Percentiles rank a stretch among this genome's conserved stretches.
These are phyloP conservation scores for Rattus rattus DNA, from an alignment of 2,113 vertebrate genomes.

Conservation along the genomic window DNA sequence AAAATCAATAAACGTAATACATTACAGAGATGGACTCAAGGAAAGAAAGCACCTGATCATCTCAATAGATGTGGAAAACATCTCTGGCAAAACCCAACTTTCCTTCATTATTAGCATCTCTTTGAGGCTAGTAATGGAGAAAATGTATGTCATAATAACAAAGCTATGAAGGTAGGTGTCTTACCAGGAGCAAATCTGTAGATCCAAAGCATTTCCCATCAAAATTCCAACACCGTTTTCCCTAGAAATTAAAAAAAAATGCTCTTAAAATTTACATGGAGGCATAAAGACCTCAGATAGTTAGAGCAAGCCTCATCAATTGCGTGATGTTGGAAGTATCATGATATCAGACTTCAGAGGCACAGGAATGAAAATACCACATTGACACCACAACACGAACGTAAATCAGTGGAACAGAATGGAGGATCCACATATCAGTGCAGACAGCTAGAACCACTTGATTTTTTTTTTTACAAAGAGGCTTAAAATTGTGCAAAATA, in stretches of 20 bases:
- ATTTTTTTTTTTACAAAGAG: background rate
- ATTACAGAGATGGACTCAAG: background rate
- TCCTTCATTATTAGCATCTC: background rate
- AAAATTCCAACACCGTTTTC: background rate
- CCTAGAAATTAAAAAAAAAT: background rate
- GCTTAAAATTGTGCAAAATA: background rate
- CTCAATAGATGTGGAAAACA: background rate
- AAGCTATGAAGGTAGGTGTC: background rate
- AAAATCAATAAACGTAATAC: background rate
- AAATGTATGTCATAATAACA: background rate
- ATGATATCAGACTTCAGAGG: background rate
- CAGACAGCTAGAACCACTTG: background rate
- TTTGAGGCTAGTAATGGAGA: background rate
- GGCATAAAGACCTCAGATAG: background rate
- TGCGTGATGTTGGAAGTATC: background rate
- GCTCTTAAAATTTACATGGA: background rate
- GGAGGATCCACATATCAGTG: background rate
- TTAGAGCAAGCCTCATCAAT: background rate
- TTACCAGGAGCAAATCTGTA: background rate
- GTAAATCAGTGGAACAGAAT: background rate
- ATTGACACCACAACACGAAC: background rate
- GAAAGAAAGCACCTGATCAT: background rate
- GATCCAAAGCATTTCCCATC: background rate
- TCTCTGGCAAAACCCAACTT: background rate
- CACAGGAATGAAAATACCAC: background rate